Percentiles rank a stretch among this genome's conserved stretches.
These are phyloP conservation scores for Hydrotaea cyrtoneurina DNA, from an alignment of 2,888 invertebrate species.

Conservation along the genomic window DNA sequence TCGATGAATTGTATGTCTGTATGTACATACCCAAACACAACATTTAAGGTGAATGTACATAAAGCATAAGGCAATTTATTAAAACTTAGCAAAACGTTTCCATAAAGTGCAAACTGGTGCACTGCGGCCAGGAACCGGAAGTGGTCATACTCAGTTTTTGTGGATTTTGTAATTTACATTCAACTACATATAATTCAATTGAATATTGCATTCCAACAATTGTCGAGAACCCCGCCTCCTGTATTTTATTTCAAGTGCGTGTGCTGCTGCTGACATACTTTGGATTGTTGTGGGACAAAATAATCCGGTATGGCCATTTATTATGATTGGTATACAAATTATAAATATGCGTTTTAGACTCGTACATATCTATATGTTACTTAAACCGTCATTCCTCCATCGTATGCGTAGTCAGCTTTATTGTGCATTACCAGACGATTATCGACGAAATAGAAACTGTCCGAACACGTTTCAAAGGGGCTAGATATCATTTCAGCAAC, in stretches of 20 bases:
- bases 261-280: neutral
- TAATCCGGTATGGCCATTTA: neutral
- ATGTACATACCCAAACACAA: no score
- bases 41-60: neutral
- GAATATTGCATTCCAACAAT: neutral
- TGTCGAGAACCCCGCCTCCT: neutral
- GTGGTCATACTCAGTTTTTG: neutral
- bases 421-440: constrained; percentile 99
- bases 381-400: constrained; percentile 84
- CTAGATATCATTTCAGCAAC: constrained; percentile 97
- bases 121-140: neutral
- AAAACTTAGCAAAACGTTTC: neutral
- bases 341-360: neutral
- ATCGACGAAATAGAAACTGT: constrained; percentile 99
- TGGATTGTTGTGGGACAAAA: neutral
- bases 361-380: no score
- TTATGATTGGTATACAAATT: neutral
- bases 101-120: constrained; percentile 3
- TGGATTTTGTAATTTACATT: neutral
- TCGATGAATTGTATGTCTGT: no score
- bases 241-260: neutral
- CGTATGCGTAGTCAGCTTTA: constrained; percentile 99
- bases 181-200: neutral
- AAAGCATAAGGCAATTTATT: constrained; percentile 27
- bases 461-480: constrained; percentile 98